These are phyloP conservation scores for Pelecanoides urinatrix DNA, from an alignment of 2,113 vertebrate genomes.

Conservation along the genomic window DNA sequence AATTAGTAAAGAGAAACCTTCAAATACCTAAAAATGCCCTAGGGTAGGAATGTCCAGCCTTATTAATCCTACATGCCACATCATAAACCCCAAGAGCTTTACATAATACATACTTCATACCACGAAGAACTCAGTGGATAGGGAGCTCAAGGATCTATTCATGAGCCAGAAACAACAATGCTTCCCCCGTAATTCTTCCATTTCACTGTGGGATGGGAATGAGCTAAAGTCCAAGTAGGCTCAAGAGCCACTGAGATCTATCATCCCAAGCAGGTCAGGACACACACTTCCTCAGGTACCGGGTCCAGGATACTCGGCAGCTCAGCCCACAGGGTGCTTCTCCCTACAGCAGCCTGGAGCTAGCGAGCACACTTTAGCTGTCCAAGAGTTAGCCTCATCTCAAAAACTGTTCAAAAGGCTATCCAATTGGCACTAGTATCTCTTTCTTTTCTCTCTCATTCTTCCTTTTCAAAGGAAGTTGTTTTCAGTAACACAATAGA, in stretches of 20 bases:
- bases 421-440: neutral
- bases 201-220: neutral
- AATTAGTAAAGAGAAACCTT: neutral
- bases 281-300: neutral
- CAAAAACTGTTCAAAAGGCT: neutral
- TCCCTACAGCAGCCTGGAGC: neutral
- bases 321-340: neutral
- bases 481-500: neutral
- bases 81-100: neutral
- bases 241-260: neutral
- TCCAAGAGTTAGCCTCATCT: neutral
- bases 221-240: neutral
- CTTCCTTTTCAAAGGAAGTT: neutral
- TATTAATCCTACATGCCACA: neutral
- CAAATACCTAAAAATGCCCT: neutral
- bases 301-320: neutral
- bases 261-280: neutral
- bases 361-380: rapidly evolving
- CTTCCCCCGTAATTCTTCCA: rapidly evolving
- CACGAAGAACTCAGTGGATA: rapidly evolving
- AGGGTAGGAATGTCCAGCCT: neutral
- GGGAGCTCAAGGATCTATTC: neutral
- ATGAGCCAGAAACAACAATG: neutral
- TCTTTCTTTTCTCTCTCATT: neutral
- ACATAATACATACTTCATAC: neutral